phyloP scores from a whole-genome alignment of 2,888 invertebrate genomes.

The Trichopoda pennipes region DNA sequence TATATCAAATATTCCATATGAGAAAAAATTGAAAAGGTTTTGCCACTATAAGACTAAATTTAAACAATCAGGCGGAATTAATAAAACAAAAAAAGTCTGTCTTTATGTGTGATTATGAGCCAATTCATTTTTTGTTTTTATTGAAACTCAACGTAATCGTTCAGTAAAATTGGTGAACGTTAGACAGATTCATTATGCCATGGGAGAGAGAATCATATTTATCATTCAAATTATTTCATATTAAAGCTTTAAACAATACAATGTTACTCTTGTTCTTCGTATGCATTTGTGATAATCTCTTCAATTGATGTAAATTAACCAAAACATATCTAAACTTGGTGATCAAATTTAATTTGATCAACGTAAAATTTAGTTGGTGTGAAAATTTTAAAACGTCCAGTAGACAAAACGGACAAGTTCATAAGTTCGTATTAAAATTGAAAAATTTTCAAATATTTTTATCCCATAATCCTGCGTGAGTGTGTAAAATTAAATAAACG shows the following conservation, averaged over 20 bases:
- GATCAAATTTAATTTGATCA: constrained; percentile 60
- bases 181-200: not conserved
- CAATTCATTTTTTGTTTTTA: constrained; percentile 7
- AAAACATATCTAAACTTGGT: constrained; percentile 41
- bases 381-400: constrained; percentile 48
- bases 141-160: constrained; percentile 1
- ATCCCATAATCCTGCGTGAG: not conserved
- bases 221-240: constrained; percentile 31
- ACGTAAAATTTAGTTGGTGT: constrained; percentile 62
- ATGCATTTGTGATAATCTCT: constrained; percentile 39
- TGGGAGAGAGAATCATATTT: constrained; percentile 46
- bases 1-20: not conserved
- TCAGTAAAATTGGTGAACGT: constrained; percentile 13
- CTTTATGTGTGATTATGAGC: not conserved
- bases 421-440: not conserved
- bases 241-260: constrained; percentile 37
- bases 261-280: constrained; percentile 15
- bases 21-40: not conserved
- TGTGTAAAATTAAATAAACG: constrained; percentile 5
- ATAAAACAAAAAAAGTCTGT: not conserved
- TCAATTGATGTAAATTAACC: constrained; percentile 65
- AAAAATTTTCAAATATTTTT: not conserved
- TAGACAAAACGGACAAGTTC: constrained; percentile 37
- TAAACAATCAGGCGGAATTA: too few species aligned
- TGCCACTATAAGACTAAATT: not conserved